Evolutionary conservation across 2,888 invertebrate species (phyloP), one percentile per base, ranked within the genome.

Genomic region (Synergus laeviventris): DNA sequence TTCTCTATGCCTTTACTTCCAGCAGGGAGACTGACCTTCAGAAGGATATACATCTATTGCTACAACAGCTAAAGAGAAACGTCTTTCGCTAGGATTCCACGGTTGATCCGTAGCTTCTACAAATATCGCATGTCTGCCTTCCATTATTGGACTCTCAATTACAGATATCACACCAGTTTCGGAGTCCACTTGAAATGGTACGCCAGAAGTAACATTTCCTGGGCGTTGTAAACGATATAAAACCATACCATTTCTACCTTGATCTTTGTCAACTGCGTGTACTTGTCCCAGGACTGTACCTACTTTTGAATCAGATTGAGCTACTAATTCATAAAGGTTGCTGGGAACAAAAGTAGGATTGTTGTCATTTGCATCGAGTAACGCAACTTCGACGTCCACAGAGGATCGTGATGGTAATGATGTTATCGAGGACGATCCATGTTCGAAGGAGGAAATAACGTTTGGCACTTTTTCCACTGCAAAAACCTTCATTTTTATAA

Each of bases 321-420:
- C 88, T 0, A 96, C 93, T 85, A 97, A 96, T 86, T 96, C 95
- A 85, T 97, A 97, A 7, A 97, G 92, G 89, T 97, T 97, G 76
- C 94, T 95, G 4, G 96, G 96, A 36, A 96, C 93, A 87, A 97
- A 98, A 38, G 94, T 94, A 0, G 98, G 98, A 84, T 96, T 96
- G 86, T 98, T 97, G 88, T 98, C 98, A 88, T 98, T 98, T 18
- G 97, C 96, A 88, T 98, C 98, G 0, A 96, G 92, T 38, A 98
- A 90, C 0, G 95, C 95, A 0, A 98, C 95, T 91, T 96, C 96
- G 0, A 97, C 95, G 59, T 93, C 93, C 0, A 96, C 97, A 36
- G 92, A 92, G 62, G 93, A 93, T 18, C 91, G 88, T 39, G 18
- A 38, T 18, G 5, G 16, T 39, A 2, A 9, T 11, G 11, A 4